Evolutionary conservation across 2,888 invertebrate species (phyloP).

Genomic region (Uropetala carovei): DNA sequence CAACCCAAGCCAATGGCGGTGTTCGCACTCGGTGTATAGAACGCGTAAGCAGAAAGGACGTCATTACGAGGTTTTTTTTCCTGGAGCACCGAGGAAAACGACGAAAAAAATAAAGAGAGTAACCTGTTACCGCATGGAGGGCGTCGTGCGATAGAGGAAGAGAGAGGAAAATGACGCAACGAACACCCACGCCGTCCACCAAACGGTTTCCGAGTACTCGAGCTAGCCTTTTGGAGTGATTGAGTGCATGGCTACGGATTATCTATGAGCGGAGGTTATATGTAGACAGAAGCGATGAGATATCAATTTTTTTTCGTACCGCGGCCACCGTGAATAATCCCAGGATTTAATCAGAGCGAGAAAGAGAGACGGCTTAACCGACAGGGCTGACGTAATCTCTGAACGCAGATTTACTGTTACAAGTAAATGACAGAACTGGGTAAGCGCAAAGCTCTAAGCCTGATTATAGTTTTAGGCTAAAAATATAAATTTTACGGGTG

Average conservation of each 20-base stretch:
- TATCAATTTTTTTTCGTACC: neutral
- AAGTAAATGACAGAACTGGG: too few species aligned
- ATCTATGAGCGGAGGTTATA: neutral
- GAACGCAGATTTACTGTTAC: too few species aligned
- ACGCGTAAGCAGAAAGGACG: too few species aligned
- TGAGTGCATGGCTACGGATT: constrained; percentile 41
- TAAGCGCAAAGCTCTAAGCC: too few species aligned
- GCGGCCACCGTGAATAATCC: neutral
- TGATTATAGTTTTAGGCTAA: too few species aligned
- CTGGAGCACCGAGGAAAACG: too few species aligned
- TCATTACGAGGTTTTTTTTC: too few species aligned
- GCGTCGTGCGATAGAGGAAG: neutral
- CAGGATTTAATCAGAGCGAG: neutral
- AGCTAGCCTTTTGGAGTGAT: neutral
- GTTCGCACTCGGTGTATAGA: neutral
- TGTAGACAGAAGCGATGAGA: neutral
- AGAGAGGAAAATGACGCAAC: neutral
- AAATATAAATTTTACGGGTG: too few species aligned
- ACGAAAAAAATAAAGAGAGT: too few species aligned
- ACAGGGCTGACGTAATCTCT: too few species aligned
- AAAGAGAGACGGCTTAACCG: neutral
- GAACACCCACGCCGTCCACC: neutral
- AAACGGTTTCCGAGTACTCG: too few species aligned
- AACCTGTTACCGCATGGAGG: neutral
- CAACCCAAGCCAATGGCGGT: neutral